These are phyloP conservation scores for Ernsta delagoae DNA, from an alignment of 2,888 invertebrate genomes.

Conservation along the genomic window DNA sequence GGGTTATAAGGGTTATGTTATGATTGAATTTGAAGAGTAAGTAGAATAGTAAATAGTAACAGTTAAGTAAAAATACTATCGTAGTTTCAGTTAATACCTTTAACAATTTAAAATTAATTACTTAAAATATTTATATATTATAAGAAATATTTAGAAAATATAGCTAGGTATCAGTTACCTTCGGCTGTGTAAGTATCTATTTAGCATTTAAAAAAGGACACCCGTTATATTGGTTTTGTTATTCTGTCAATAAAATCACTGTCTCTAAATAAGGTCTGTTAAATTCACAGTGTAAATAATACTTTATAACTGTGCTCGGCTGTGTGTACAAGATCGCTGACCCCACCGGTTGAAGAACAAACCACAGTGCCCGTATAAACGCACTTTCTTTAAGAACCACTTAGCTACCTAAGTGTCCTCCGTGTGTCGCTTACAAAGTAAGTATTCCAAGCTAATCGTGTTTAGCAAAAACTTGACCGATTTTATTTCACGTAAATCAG, in stretches of 20 bases:
- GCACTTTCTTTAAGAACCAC: slow-evolving; percentile 28
- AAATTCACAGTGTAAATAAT: slow-evolving; percentile 28
- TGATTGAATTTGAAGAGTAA: too few relatives aligned
- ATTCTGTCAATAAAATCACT: slow-evolving; percentile 19
- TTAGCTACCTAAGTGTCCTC: slow-evolving; percentile 21
- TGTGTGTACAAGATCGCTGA: slow-evolving; percentile 21
- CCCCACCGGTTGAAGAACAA: slow-evolving; percentile 19
- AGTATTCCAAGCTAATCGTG: slow-evolving; percentile 4
- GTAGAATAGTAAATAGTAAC: too few relatives aligned
- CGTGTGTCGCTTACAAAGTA: neutral
- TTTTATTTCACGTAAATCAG: slow-evolving; percentile 6
- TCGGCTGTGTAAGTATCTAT: neutral
- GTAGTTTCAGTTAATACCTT: too few relatives aligned
- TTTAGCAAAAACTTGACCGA: slow-evolving; percentile 28
- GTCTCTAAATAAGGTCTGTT: slow-evolving; percentile 31
- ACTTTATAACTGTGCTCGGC: slow-evolving; percentile 29
- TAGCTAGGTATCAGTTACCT: too few relatives aligned
- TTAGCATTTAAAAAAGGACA: slow-evolving; percentile 17
- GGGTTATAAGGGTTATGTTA: too few relatives aligned
- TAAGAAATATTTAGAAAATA: too few relatives aligned
- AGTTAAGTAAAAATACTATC: too few relatives aligned
- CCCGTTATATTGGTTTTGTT: slow-evolving; percentile 26
- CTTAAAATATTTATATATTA: neutral
- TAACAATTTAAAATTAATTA: neutral
- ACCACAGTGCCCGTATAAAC: slow-evolving; percentile 19